A percentile compares a stretch with the other conserved stretches of the same genome.
phyloP scores from a whole-genome alignment of 2,888 invertebrate genomes.

The Clitarchus hookeri region DNA sequence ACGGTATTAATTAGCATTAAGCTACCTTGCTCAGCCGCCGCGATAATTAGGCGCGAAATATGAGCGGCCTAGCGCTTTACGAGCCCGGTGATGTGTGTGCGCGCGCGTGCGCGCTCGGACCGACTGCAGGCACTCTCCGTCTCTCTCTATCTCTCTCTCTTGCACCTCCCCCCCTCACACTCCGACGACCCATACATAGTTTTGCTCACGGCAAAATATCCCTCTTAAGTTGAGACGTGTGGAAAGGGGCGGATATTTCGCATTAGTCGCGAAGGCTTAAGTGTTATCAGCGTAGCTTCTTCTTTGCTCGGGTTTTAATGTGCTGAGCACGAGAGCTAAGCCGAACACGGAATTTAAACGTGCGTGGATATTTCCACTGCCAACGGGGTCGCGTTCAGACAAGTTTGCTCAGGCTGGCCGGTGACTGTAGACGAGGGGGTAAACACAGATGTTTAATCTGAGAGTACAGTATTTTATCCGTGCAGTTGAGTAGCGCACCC shows the following conservation, averaged over 20 bases:
- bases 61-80: slow-evolving; percentile 3
- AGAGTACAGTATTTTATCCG: no score
- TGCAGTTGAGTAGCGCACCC: no score
- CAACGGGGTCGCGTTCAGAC: neutral
- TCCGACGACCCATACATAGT: neutral
- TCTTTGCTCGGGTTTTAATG: neutral
- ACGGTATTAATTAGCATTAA: slow-evolving; percentile 24
- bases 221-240: neutral
- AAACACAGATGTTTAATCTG: no score
- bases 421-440: no score
- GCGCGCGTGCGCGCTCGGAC: neutral
- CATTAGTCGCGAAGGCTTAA: neutral
- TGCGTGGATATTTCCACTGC: neutral
- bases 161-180: neutral
- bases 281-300: neutral
- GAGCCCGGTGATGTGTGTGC: no score
- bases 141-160: slow-evolving; percentile 28
- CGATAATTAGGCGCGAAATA: slow-evolving; percentile 26
- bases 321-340: neutral
- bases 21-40: slow-evolving; percentile 11
- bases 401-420: neutral
- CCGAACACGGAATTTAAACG: neutral
- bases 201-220: neutral
- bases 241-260: neutral
- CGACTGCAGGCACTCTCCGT: neutral